Percentiles rank a stretch among this genome's conserved stretches.
Evolutionary conservation across 2,797 vertebrate genomes (phyloP).

Genomic region (Chromobotia macracanthus): DNA sequence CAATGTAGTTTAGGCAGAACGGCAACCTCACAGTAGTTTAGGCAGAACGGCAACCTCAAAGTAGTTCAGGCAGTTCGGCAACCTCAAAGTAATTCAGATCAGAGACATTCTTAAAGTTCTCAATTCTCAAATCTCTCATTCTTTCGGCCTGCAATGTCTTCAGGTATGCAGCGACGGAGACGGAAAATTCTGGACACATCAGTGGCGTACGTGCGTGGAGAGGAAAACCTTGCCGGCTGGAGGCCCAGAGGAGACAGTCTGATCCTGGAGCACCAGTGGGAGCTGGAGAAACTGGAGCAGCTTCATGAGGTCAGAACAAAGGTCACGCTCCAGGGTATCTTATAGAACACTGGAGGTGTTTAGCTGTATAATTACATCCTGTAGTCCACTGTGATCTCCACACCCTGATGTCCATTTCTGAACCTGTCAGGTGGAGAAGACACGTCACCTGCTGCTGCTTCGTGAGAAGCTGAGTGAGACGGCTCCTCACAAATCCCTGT

Average conservation of each 20-base stretch:
- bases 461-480: constrained; percentile 91
- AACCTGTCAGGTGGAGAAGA: constrained; percentile 89
- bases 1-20: too few relatives aligned
- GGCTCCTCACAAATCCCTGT: constrained; percentile 84
- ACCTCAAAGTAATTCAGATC: too few relatives aligned
- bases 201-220: constrained; percentile 94
- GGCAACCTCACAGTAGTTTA: too few relatives aligned
- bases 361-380: not conserved
- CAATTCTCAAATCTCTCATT: too few relatives aligned
- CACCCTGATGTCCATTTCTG: not conserved
- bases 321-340: too few relatives aligned
- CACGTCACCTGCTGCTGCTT: constrained; percentile 91
- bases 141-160: not conserved
- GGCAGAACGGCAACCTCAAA: too few relatives aligned
- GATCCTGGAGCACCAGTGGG: constrained; percentile 96
- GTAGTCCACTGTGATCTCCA: not conserved
- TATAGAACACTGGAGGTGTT: too few relatives aligned
- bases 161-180: constrained; percentile 96
- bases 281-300: constrained; percentile 94
- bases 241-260: constrained; percentile 94
- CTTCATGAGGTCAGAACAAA: constrained; percentile 84
- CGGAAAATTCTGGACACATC: constrained; percentile 95
- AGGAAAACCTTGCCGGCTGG: constrained; percentile 97
- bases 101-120: too few relatives aligned
- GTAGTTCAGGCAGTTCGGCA: too few relatives aligned